Base-by-base conservation (phyloP, 2,113 vertebrate species). In the Salvelinus namaycush region DNA sequence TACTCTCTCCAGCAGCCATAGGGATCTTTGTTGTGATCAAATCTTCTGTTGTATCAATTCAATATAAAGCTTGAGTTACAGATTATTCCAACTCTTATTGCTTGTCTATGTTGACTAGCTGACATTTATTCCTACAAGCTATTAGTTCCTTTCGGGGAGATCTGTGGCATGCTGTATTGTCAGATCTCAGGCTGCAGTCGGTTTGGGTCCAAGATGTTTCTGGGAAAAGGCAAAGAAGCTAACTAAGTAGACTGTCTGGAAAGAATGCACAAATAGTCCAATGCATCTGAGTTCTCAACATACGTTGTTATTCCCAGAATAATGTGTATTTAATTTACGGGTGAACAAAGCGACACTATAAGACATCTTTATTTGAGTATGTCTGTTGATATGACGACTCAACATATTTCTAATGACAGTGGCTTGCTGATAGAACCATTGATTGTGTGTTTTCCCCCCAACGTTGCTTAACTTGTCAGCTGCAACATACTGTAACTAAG, bases 171-270 rank as follows among this genome's bases (percentile, higher is more conserved):
- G 48, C 26, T 34, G 48, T 31, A 48, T 51, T 29, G 64, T 67
- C 39, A 49, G 24, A 18, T 73, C 26, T 20, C 57, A 27, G 39
- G 6, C 64, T 68, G 39, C 34, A 64, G 29, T 65, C 4, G 57
- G 31, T 51, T 49, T 51, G n/a, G 27, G 29, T 73, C 70, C 70
- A 72, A 34, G 6, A 48, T 73, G 34, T 80, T 88, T 81, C 84
- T 78, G 57, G 76, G 83, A 81, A 82, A 64, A 24, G 70, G 60
- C 65, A 62, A 44, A 44, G 64, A 85, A 68, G 70, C 78, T 84
- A 66, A 80, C 51, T 20, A 76, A 82, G 68, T 83, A 67, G 1
- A 11, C 71, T 71, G 44, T 76, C 81, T 86, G 77, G 76, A 76
- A 72, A 66, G 39, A 81, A 79, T 68, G 11, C 62, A 81, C 77